A percentile compares a stretch with the other conserved stretches of the same genome.
These are phyloP conservation scores for Euura lappo DNA, from an alignment of 1,140 invertebrate genomes.

Conservation along the genomic window DNA sequence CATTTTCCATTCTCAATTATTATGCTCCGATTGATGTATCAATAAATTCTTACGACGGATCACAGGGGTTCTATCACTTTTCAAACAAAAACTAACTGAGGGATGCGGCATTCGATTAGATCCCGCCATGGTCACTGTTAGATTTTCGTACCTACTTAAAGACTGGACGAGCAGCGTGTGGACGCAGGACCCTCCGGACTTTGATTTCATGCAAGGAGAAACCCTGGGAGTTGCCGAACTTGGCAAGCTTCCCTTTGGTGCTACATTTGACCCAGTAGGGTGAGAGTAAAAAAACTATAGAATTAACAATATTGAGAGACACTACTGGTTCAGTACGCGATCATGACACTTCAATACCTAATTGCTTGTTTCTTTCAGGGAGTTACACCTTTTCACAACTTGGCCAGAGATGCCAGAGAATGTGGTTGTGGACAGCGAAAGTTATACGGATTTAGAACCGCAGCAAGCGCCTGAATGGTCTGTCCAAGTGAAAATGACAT, in stretches of 20 bases:
- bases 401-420: conserved; percentile 89
- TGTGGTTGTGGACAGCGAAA: conserved; percentile 85
- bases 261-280: conserved; percentile 78
- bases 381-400: conserved; percentile 81
- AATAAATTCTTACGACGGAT: conserved; percentile 22
- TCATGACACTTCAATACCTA: too few species aligned
- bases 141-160: conserved; percentile 82
- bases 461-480: conserved; percentile 83
- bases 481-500: conserved; percentile 66
- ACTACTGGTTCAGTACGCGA: too few species aligned
- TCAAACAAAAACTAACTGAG: conserved; percentile 79
- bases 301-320: too few species aligned
- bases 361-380: conserved; percentile 59
- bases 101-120: conserved; percentile 61
- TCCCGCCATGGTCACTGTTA: conserved; percentile 76
- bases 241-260: conserved; percentile 81
- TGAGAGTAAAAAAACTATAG: conserved; percentile 39
- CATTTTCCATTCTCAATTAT: conserved; percentile 8
- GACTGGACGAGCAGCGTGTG: conserved; percentile 73
- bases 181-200: conserved; percentile 75
- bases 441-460: conserved; percentile 88
- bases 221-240: conserved; percentile 62
- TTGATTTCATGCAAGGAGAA: conserved; percentile 72
- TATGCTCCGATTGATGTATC: neutral
- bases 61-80: conserved; percentile 74